A percentile compares a stretch with the other conserved stretches of the same genome.
Evolutionary conservation across 2,888 invertebrate species (phyloP).

Genomic region (Pterostichus madidus): DNA sequence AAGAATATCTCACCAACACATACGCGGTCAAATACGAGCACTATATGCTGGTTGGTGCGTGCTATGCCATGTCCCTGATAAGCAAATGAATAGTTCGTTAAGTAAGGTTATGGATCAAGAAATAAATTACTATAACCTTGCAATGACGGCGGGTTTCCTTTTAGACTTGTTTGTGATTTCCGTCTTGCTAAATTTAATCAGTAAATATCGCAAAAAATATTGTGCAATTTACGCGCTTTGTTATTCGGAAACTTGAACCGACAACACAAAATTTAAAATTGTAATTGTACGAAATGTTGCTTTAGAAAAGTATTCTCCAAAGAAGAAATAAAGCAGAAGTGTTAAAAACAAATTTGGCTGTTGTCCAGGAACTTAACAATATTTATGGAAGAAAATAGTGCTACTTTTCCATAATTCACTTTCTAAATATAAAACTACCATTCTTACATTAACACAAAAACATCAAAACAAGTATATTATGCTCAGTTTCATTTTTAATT

Average conservation of each 20-base stretch:
- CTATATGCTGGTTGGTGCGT: background rate
- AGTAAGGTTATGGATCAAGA: slow-evolving; percentile 65
- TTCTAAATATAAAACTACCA: slow-evolving; percentile 36
- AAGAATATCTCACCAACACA: slow-evolving; percentile 11
- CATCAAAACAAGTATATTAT: background rate
- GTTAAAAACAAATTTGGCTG: slow-evolving; percentile 51
- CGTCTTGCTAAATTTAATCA: background rate
- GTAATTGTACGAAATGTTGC: background rate
- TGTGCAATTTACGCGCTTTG: no score
- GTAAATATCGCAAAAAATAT: no score
- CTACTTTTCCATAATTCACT: slow-evolving; percentile 11
- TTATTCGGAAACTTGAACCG: no score
- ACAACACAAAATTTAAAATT: background rate
- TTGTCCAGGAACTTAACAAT: slow-evolving; percentile 29
- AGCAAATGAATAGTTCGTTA: slow-evolving; percentile 65
- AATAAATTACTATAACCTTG: slow-evolving; percentile 63
- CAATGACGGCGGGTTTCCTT: slow-evolving; percentile 57
- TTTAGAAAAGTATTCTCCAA: background rate
- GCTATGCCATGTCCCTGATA: slow-evolving; percentile 35
- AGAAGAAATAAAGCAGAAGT: slow-evolving; percentile 25
- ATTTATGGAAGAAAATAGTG: slow-evolving; percentile 40
- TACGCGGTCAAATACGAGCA: no score
- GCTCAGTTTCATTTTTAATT: slow-evolving; percentile 19
- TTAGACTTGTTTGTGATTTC: slow-evolving; percentile 15
- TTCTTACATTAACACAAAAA: slow-evolving; percentile 29